Base-by-base conservation (phyloP, 1,140 invertebrate species). In the Calliphora vicina region DNA sequence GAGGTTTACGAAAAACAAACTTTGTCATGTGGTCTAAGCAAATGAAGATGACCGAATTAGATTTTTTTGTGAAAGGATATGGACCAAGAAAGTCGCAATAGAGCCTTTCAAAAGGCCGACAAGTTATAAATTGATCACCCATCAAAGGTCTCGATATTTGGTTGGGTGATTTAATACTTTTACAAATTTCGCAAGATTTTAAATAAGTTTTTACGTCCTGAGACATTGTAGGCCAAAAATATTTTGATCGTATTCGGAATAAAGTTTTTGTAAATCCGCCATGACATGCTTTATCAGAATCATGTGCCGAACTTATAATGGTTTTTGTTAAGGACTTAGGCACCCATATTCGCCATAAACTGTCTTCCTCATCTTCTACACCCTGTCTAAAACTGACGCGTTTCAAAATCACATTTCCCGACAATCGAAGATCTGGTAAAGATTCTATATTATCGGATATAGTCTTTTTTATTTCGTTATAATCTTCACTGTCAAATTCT, bases 321-420 rank as follows among this genome's bases (percentile, higher is more conserved):
- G 27, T 45, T n/a, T 42, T 8, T 78, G 8, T 78, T 42, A 78
- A 78, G 29, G 74, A 20, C 10, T 78, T 78, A 29, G 74, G 74
- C 8, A 78, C 25, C 74, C 74, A 78, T 17, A 78, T 25, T 29
- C 29, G 26, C 74, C 74, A 78, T 35, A 42, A n/a, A 29, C 27
- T 42, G 6, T 35, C 27, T 78, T 78, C 74, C 8, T 45, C 42
- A 45, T 42, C 15, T 20, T n/a, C 12, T 29, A 42, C 27, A 78
- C 74, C 74, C 15, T 29, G 26, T 10, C 29, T 25, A 42, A 42
- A 45, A 10, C 35, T 45, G 1, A 45, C 42, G 20, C 74, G 74
- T 78, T 78, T 78, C 17, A 42, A 35, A 10, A 72, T 26, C 10
- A 26, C 25, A 26, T 26, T 15, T 25, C 26, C 67, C 25, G 9